Evolutionary conservation across 1,140 invertebrate species (phyloP).

Genomic region (Aradophagus sp.): DNA sequence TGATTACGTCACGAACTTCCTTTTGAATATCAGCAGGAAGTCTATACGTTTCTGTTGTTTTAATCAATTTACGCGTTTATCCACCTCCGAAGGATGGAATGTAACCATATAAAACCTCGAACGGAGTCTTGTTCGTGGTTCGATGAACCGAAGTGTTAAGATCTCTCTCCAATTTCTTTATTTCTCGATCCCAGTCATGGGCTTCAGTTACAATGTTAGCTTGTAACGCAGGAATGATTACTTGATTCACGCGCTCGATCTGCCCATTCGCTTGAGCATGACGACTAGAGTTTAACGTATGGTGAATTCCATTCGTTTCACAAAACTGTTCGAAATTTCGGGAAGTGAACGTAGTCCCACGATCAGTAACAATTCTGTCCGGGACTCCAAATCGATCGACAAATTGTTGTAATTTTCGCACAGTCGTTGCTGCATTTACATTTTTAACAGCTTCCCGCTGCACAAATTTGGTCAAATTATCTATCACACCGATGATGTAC

Average conservation of each 20-base stretch:
- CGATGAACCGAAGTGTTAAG: conserved; percentile 23
- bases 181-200: not conserved
- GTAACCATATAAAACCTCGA: conserved; percentile 34
- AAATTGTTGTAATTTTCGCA: not conserved
- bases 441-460: not conserved
- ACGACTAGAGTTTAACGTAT: conserved; percentile 5
- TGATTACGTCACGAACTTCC: conserved; percentile 4
- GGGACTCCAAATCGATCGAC: not conserved
- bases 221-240: not conserved
- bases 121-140: conserved; percentile 29
- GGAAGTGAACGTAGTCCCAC: not conserved
- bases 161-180: conserved; percentile 7
- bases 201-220: not conserved
- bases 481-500: conserved; percentile 6
- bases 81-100: conserved; percentile 17
- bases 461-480: conserved; percentile 11
- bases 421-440: not conserved
- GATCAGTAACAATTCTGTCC: not conserved
- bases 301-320: not conserved
- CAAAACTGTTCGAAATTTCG: not conserved
- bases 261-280: conserved; percentile 7
- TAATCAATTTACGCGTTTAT: conserved; percentile 2
- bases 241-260: conserved; percentile 4
- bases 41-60: conserved; percentile 3
- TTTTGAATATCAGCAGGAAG: conserved; percentile 5